Conservation (phyloP, 2,797 vertebrate genomes). For the Psittacula derbiana region DNA sequence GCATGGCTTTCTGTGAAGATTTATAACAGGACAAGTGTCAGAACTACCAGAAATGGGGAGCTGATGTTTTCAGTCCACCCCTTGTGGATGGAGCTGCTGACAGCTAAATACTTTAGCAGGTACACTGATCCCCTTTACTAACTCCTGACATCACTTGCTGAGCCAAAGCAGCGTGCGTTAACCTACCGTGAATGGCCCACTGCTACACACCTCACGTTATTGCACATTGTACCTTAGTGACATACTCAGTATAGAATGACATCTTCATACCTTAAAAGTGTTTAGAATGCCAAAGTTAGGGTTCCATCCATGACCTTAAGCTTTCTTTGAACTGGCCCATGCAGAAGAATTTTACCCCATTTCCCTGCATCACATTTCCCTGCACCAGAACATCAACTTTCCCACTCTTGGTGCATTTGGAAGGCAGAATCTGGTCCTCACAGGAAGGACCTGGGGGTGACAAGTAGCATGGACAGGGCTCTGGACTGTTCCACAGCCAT, state of each 20-base stretch:
- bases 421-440: not conserved
- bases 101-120: not conserved
- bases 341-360: fast-evolving
- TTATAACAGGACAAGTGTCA: not conserved
- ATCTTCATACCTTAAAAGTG: not conserved
- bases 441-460: not conserved
- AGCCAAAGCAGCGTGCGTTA: not conserved
- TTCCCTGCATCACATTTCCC: fast-evolving
- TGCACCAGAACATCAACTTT: not conserved
- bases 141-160: not conserved
- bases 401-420: not conserved
- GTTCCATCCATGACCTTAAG: not conserved
- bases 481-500: not conserved
- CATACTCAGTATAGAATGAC: not conserved
- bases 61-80: not conserved
- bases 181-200: not conserved
- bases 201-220: not conserved
- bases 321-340: not conserved
- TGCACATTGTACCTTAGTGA: not conserved
- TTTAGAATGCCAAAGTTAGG: not conserved
- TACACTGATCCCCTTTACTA: not conserved
- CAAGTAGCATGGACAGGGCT: not conserved
- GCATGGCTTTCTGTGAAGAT: not conserved
- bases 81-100: not conserved
- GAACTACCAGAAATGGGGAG: not conserved